Percentiles rank a stretch among this genome's conserved stretches.
Evolutionary conservation across 2,113 vertebrate species (phyloP).

Genomic region (Chaetodon trifascialis): DNA sequence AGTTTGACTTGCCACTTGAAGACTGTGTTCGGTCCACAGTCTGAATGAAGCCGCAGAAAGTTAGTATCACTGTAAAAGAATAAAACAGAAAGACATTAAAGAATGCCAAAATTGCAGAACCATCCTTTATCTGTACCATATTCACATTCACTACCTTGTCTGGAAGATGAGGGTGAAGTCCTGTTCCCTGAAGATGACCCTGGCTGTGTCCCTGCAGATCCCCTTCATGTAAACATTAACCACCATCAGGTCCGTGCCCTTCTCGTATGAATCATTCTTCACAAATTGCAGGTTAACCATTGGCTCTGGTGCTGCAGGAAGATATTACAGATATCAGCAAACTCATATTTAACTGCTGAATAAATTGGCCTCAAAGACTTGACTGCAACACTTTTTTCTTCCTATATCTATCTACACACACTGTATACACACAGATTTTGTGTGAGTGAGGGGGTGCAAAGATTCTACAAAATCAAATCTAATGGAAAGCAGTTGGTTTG

Average conservation of each 20-base stretch:
- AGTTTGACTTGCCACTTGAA: conserved; percentile 99
- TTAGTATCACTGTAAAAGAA: conserved; percentile 85
- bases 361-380: neutral
- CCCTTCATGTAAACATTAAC: conserved; percentile 96
- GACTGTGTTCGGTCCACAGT: conserved; percentile 91
- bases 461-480: neutral
- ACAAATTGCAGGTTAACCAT: conserved; percentile 92
- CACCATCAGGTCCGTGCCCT: conserved; percentile 95
- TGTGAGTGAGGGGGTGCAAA: neutral
- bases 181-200: conserved; percentile 96
- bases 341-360: neutral
- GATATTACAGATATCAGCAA: neutral
- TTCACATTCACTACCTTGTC: conserved; percentile 86
- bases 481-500: neutral
- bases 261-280: conserved; percentile 97
- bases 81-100: neutral
- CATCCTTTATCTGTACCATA: rapidly evolving
- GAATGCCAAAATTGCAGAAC: no score
- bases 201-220: conserved; percentile 89
- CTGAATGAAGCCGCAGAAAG: conserved; percentile 92
- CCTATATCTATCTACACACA: neutral
- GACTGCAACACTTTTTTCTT: neutral
- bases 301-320: conserved; percentile 86
- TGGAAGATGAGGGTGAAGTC: conserved; percentile 97
- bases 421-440: neutral